phyloP scores from a whole-genome alignment of 2,113 vertebrate genomes.

The Microcebus lehilahytsara region DNA sequence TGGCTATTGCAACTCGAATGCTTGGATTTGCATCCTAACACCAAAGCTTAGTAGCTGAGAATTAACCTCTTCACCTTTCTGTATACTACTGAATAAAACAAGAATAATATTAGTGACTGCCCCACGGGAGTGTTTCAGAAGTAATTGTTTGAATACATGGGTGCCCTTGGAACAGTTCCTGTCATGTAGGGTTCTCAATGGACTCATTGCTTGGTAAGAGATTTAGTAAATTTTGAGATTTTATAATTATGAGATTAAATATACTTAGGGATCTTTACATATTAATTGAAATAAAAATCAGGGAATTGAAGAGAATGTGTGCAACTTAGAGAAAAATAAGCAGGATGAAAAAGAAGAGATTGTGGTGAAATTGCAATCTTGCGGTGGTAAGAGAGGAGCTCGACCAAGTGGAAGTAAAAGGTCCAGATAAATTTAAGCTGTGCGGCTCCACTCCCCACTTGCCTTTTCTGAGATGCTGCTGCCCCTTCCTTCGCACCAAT shows the following conservation, averaged over 20 bases:
- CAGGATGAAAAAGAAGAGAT: background rate
- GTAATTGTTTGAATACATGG: background rate
- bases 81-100: too few relatives aligned
- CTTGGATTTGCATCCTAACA: background rate
- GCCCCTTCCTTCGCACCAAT: background rate
- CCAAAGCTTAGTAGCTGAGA: background rate
- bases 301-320: background rate
- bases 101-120: background rate
- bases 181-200: fast-evolving
- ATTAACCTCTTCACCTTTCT: background rate
- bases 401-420: fast-evolving
- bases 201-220: background rate
- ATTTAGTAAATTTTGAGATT: conserved; percentile 26
- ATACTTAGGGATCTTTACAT: background rate
- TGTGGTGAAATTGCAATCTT: fast-evolving
- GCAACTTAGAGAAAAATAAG: background rate
- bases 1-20: background rate
- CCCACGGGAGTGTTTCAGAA: fast-evolving
- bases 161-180: background rate
- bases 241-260: conserved; percentile 52
- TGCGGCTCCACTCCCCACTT: fast-evolving
- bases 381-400: fast-evolving
- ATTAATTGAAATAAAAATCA: conserved; percentile 26
- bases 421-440: fast-evolving
- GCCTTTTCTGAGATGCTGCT: background rate